A percentile compares a stretch with the other conserved stretches of the same genome.
These are phyloP conservation scores for Acleris cristana DNA, from an alignment of 2,888 invertebrate species.

Conservation along the genomic window DNA sequence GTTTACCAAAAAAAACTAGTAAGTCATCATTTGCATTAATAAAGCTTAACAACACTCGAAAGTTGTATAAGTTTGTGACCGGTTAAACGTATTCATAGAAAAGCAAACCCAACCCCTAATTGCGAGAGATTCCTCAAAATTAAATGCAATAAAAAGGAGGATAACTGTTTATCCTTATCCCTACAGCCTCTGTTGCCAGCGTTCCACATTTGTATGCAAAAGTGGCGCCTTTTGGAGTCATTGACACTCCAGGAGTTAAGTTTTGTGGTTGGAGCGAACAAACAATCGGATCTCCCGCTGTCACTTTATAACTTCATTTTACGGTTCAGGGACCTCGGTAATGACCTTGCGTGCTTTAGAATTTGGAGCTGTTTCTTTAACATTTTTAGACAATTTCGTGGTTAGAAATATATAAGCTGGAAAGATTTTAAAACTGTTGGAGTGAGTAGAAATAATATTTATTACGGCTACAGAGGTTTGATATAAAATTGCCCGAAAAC, in stretches of 20 bases:
- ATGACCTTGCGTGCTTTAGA: conserved; percentile 36
- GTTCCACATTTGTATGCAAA: conserved; percentile 5
- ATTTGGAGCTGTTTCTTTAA: conserved; percentile 3
- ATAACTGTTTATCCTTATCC: conserved; percentile 17
- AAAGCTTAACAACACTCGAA: too few relatives aligned
- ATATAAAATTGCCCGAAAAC: too few relatives aligned
- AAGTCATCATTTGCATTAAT: too few relatives aligned
- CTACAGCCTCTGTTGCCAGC: background rate
- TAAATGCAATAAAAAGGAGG: conserved; percentile 19
- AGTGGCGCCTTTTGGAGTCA: conserved; percentile 19
- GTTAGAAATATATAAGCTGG: too few relatives aligned
- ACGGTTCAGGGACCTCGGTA: conserved; percentile 31
- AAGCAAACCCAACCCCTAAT: background rate
- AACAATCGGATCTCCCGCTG: conserved; percentile 33
- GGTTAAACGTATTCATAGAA: too few relatives aligned
- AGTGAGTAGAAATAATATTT: too few relatives aligned
- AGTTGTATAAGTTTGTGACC: too few relatives aligned
- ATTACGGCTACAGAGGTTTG: too few relatives aligned
- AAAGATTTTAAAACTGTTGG: too few relatives aligned
- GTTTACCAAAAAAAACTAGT: too few relatives aligned
- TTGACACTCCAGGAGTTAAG: conserved; percentile 9
- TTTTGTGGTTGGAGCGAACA: conserved; percentile 25
- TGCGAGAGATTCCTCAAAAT: conserved; percentile 18
- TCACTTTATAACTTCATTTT: conserved; percentile 41
- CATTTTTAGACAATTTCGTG: conserved; percentile 2